Percentiles rank a stretch among this genome's conserved stretches.
Conservation (phyloP, 2,113 vertebrate species). For the Chaetorhynchus papuensis region DNA sequence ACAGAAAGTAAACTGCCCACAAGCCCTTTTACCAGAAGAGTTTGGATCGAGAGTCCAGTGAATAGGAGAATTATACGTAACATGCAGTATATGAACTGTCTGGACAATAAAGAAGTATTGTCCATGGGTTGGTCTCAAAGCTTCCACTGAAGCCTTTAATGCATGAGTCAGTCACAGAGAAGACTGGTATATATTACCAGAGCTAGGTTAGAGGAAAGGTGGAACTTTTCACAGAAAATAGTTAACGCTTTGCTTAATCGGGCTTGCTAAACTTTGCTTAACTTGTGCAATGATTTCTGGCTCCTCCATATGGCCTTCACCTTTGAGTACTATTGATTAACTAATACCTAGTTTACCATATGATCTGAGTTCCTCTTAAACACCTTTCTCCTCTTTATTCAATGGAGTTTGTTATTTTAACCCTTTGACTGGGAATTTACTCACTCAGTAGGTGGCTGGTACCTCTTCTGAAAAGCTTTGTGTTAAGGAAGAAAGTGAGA, state of each 20-base stretch:
- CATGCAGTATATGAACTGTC: conserved; percentile 1
- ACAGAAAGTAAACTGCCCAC: conserved; percentile 64
- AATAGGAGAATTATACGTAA: conserved; percentile 42
- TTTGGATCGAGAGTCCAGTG: conserved; percentile 31
- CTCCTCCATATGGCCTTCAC: conserved; percentile 62
- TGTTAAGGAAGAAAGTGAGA: not conserved
- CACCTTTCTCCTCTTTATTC: conserved; percentile 43
- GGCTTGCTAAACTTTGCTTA: conserved; percentile 68
- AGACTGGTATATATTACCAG: not conserved
- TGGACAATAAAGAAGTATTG: conserved; percentile 19
- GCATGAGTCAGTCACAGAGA: conserved; percentile 15
- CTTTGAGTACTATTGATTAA: conserved; percentile 68
- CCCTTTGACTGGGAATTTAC: conserved; percentile 31
- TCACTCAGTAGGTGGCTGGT: not conserved
- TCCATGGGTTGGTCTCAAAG: conserved; percentile 9
- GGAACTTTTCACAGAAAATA: conserved; percentile 67
- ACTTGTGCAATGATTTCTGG: conserved; percentile 65
- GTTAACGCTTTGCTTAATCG: conserved; percentile 68
- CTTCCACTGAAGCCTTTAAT: not conserved
- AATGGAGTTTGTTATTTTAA: conserved; percentile 35
- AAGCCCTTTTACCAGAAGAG: conserved; percentile 66
- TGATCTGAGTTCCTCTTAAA: conserved; percentile 32
- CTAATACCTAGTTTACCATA: conserved; percentile 52
- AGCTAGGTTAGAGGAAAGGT: conserved; percentile 48
- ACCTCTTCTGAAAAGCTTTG: conserved; percentile 1